Evolutionary conservation across 2,797 vertebrate species (phyloP).

Genomic region (Florisuga fusca): DNA sequence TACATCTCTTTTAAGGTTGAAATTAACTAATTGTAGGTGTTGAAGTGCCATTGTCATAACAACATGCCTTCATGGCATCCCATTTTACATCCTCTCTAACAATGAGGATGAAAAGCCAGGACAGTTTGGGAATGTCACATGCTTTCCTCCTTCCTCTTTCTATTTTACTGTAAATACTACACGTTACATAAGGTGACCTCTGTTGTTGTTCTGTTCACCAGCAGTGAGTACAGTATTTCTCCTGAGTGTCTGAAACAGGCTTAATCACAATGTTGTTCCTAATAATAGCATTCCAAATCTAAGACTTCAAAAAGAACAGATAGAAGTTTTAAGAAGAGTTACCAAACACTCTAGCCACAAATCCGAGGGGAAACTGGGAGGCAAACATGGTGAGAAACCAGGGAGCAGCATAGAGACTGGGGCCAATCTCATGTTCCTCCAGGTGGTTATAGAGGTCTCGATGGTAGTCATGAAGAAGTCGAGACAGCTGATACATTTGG

Average conservation of each 20-base stretch:
- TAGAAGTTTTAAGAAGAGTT: conserved; percentile 27
- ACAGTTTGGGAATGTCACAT: not conserved
- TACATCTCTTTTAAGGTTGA: not conserved
- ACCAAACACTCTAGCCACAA: conserved; percentile 97
- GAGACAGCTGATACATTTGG: conserved; percentile 98
- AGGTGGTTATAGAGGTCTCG: conserved; percentile 92
- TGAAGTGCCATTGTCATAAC: not conserved
- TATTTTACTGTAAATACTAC: not conserved
- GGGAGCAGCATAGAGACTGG: conserved; percentile 95
- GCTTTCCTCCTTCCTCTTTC: not conserved
- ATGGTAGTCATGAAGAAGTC: conserved; percentile 97
- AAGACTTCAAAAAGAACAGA: not conserved
- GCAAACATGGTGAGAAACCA: conserved; percentile 98
- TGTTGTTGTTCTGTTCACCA: not conserved
- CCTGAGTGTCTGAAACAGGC: not conserved
- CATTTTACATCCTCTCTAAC: not conserved
- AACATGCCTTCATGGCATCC: not conserved
- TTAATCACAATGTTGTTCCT: not conserved
- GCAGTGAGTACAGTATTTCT: not conserved
- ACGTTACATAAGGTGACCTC: not conserved
- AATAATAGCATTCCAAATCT: not conserved
- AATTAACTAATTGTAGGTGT: not conserved
- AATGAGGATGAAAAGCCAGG: not conserved
- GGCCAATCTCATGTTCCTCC: conserved; percentile 94
- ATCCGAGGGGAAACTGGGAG: conserved; percentile 96